Evolutionary conservation across 2,888 invertebrate genomes (phyloP).

Genomic region (Saturnia pavonia): DNA sequence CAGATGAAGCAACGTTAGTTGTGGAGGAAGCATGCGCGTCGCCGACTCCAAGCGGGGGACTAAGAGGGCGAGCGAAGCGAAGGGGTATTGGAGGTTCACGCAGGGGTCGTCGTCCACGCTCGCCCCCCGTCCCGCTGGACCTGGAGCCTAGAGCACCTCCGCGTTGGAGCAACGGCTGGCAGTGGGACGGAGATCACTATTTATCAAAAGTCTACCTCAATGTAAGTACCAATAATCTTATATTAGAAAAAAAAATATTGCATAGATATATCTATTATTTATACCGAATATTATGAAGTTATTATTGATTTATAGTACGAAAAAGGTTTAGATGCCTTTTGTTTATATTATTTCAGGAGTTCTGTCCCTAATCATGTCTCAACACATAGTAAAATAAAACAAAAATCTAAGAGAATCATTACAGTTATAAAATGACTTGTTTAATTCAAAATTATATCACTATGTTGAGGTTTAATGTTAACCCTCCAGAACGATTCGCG

Average conservation of each 20-base stretch:
- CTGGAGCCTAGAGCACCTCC: slow-evolving; percentile 56
- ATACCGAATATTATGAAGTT: too few species aligned
- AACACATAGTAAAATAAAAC: not conserved
- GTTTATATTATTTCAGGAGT: not conserved
- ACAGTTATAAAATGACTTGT: not conserved
- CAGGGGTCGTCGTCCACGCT: slow-evolving; percentile 39
- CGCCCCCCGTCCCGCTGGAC: slow-evolving; percentile 35
- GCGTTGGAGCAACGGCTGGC: slow-evolving; percentile 95
- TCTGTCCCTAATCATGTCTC: not conserved
- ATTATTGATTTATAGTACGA: not conserved
- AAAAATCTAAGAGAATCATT: not conserved
- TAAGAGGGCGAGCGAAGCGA: slow-evolving; percentile 36
- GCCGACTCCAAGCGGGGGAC: slow-evolving; percentile 38
- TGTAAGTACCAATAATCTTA: slow-evolving; percentile 81
- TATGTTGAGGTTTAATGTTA: not conserved
- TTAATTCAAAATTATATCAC: not conserved
- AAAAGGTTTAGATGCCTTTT: not conserved
- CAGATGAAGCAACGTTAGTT: slow-evolving; percentile 64
- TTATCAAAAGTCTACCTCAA: slow-evolving; percentile 93
- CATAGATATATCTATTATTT: not conserved
- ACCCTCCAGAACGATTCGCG: slow-evolving; percentile 64
- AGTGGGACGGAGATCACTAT: slow-evolving; percentile 92
- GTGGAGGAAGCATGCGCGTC: slow-evolving; percentile 66
- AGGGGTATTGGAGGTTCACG: slow-evolving; percentile 41
- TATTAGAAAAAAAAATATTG: too few species aligned